Base-by-base conservation (phyloP, 2,888 invertebrate genomes). In the Noctuana brunneofusca region DNA sequence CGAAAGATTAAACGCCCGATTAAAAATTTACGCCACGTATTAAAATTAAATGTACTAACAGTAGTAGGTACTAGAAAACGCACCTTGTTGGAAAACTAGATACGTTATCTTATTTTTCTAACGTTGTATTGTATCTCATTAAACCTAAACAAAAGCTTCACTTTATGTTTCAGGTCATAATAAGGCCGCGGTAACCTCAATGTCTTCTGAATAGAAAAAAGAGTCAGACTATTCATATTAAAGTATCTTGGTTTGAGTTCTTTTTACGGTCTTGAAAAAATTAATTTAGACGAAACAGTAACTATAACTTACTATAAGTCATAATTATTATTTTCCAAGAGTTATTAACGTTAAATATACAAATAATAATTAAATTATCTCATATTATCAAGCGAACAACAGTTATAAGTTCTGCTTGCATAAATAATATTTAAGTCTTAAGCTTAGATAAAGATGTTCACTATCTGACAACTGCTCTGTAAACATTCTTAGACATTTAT, bases 191-290 rank as follows among this genome's bases (percentile, higher is more conserved):
- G 46, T 20, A 46, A 46, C 46, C 46, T 46, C 46, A 20, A 46
- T 46, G 20, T 20, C 20, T 53, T 53, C 22, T 20, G 30, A 53
- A 53, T 53, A 35, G 53, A 32, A 53, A 18, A n/a, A 46, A 18
- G 20, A 32, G 12, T 18, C 30, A 14, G 8, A n/a, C 35, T 18
- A 53, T 53, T 53, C 32, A 53, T 53, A 32, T 52, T 35, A 52
- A n/a, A 53, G 53, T 20, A 35, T 14, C 6, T 30, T 1, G 3
- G n/a, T n/a, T 5, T 24, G 5, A 24, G 27, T 5, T 27, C 6
- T 41, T 16, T 38, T 14, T 38, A 38, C 38, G 14, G 38, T 1
- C 14, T 41, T 41, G 8, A 16, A 41, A 8, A 2, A 41, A 38
- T 14, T 14, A 5, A 38, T 38, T 38, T 38, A n/a, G n/a, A n/a